Base-by-base conservation (phyloP, 2,113 vertebrate species). In the Anhinga anhinga region DNA sequence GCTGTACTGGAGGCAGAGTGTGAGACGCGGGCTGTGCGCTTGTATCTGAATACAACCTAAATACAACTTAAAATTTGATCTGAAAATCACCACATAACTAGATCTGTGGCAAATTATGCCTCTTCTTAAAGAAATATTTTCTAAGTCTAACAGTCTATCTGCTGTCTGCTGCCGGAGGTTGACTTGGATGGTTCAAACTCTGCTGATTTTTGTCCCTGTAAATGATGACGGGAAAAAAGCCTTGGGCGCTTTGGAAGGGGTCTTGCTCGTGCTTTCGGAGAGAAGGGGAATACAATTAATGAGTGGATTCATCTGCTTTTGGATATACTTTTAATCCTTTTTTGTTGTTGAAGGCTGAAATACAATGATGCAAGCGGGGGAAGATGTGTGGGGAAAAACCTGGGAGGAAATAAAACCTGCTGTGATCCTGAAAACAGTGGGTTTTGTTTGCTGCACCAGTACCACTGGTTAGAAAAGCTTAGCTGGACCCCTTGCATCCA, bases 371-470 rank as follows among this genome's bases (percentile, higher is more conserved):
- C 14, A 45, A 80, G 34, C 15, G 2, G 26, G 11, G 44, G 17
- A n/a, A 44, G 42, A 22, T 3, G 3, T 25, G 32, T 59, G 34
- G 34, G 18, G 36, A 73, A 78, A 40, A 13, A 85, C 50, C 34
- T 7, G 32, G 26, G 50, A 58, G 27, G 53, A 32, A 91, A 95
- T 91, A 84, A 97, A 95, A 55, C 20, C 23, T 84, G 69, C 44
- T 67, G 56, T 55, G 42, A 27, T 88, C 20, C 25, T 74, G 59
- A 61, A 32, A 88, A 42, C 6, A 6, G 11, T 38, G 58, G 7
- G 0, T 55, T 70, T 42, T 83, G 45, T 50, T 90, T 79, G 26
- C 61, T 79, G 32, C 15, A 44, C n/a, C 17, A 20, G 9, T 40
- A 38, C 21, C 10, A 3, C 4, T 9, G 26, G 18, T 53, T 38